Evolutionary conservation across 2,888 invertebrate genomes (phyloP), one percentile per base, ranked within the genome.

Genomic region (Gryllus longicercus): DNA sequence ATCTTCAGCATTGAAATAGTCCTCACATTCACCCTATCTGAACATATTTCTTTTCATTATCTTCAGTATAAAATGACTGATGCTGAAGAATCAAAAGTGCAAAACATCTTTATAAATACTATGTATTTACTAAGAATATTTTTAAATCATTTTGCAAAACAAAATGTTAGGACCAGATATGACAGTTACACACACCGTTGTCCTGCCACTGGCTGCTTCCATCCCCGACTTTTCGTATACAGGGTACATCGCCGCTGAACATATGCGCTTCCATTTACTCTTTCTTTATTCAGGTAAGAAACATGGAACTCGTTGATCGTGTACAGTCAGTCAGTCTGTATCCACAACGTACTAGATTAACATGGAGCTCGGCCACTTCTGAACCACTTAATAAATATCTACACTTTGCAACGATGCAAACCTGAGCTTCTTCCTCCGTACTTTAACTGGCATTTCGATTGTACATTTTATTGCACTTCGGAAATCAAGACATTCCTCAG

Each of bases 61-160:
- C 63, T 63, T 63, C 63, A 63, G 63, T 63, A 63, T 63, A 63
- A 63, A 63, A 63, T 63, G 63, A 63, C 63, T 63, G 63, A 63
- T 63, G 63, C 63, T 63, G 63, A 63, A 63, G 63, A 63, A 63
- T 63, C 63, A 63, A 63, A 63, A n/a, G 63, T 63, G 63, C 63
- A 63, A 63, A 63, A 63, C 63, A 63, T 63, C 63, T 63, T 63
- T 63, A 63, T 63, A 63, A 63, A 63, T 63, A 63, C 63, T 63
- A 63, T 63, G n/a, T 63, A 63, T 18, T 38, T 63, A 63, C 63
- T 63, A 63, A 63, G 38, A 38, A 63, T 63, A 63, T 63, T 18
- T 63, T 63, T 63, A 63, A 63, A 63, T 63, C 63, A n/a, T 63
- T 63, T 63, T 63, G 14, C n/a, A 38, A n/a, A 63, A 63, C 63